Conservation (phyloP, 2,797 vertebrate species). For the Ciconia nigra region DNA sequence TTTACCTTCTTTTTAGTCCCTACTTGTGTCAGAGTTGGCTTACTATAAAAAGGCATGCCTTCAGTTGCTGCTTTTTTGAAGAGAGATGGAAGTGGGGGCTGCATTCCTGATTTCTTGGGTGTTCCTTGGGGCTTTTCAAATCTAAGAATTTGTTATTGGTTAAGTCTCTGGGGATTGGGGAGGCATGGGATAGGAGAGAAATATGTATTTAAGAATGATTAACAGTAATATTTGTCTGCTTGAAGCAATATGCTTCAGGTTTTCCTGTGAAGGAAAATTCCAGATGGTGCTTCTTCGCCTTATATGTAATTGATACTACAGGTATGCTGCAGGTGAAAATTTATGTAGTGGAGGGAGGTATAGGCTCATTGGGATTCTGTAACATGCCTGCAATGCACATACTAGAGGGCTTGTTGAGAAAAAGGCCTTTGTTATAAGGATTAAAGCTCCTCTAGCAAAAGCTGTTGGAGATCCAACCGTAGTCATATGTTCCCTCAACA, state of each 20-base stretch:
- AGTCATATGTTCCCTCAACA: not conserved
- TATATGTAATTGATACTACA: not conserved
- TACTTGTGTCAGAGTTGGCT: not conserved
- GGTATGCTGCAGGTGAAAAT: not conserved
- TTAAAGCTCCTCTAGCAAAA: conserved; percentile 4
- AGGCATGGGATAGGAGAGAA: not conserved
- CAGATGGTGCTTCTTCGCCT: not conserved
- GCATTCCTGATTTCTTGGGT: not conserved
- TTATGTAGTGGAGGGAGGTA: not conserved
- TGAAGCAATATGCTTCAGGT: not conserved
- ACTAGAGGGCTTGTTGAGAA: not conserved
- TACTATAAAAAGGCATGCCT: conserved; percentile 31
- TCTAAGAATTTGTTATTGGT: not conserved
- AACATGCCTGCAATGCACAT: not conserved
- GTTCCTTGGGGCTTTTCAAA: not conserved
- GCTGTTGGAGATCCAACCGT: not conserved
- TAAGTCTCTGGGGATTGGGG: not conserved
- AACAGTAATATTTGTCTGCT: not conserved
- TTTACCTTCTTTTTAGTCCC: not conserved
- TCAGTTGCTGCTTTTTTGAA: not conserved
- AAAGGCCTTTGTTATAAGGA: not conserved
- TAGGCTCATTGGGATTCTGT: not conserved
- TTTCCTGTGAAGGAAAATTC: not conserved
- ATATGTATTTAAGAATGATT: not conserved
- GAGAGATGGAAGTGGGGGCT: not conserved